Evolutionary conservation across 1,140 invertebrate genomes (phyloP).

Genomic region (Formica exsecta): DNA sequence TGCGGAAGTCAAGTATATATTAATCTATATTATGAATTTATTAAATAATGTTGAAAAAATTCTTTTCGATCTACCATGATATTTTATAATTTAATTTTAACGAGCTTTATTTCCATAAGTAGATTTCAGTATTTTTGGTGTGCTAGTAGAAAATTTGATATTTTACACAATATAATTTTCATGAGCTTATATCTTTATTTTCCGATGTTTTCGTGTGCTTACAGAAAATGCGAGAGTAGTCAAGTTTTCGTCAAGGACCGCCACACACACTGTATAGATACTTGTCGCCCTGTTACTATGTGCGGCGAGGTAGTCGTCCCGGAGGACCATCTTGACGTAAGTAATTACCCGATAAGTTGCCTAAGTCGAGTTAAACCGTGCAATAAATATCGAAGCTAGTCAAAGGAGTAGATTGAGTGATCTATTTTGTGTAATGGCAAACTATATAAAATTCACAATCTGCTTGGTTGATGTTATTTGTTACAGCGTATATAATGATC

Average conservation of each 20-base stretch:
- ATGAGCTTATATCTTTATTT: constrained; percentile 26
- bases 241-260: constrained; percentile 94
- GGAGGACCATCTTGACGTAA: constrained; percentile 96
- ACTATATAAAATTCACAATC: neutral
- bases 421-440: constrained; percentile 15
- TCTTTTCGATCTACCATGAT: constrained; percentile 1
- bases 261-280: constrained; percentile 95
- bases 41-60: constrained; percentile 6
- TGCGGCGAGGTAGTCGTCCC: constrained; percentile 98
- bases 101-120: constrained; percentile 28
- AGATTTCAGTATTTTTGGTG: neutral
- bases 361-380: constrained; percentile 49
- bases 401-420: constrained; percentile 42
- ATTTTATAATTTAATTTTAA: constrained; percentile 38
- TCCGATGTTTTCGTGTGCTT: constrained; percentile 67
- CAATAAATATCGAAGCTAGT: constrained; percentile 56
- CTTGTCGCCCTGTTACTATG: constrained; percentile 94
- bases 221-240: constrained; percentile 92
- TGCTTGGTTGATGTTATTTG: neutral
- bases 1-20: neutral
- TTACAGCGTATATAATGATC: neutral
- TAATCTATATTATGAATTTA: constrained; percentile 44
- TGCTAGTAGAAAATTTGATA: constrained; percentile 12
- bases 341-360: constrained; percentile 78
- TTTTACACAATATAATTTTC: constrained; percentile 29